phyloP scores from a whole-genome alignment of 2,797 vertebrate species.

The Gallinago nigripennis region DNA sequence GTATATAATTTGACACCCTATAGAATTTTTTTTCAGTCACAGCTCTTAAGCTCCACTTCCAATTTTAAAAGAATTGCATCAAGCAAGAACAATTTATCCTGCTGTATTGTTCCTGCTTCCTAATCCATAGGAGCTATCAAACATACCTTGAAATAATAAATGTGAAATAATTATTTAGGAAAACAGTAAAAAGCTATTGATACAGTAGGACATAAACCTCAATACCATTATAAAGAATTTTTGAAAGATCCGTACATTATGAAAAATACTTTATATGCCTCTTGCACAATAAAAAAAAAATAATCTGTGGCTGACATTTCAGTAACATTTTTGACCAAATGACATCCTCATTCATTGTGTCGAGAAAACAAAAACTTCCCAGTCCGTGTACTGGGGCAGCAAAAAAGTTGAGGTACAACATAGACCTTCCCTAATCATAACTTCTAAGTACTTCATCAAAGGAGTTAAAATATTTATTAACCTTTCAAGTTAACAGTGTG shows the following conservation, averaged over 20 bases:
- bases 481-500: neutral
- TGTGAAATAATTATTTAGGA: neutral
- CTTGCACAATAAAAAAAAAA: constrained; percentile 15
- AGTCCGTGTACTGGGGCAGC: neutral
- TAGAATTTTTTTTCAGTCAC: neutral
- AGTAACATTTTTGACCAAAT: neutral
- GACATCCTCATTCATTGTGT: neutral
- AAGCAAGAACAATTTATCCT: neutral
- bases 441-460: neutral
- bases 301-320: neutral
- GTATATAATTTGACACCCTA: neutral
- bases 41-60: neutral
- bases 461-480: neutral
- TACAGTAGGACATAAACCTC: neutral
- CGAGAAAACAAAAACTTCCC: neutral
- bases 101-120: neutral
- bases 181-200: neutral
- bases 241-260: neutral
- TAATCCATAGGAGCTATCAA: neutral
- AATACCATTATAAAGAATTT: neutral
- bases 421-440: neutral
- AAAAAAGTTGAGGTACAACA: neutral
- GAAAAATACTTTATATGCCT: constrained; percentile 13
- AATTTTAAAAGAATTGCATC: neutral
- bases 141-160: neutral